Evolutionary conservation across 2,113 vertebrate species (phyloP).

Genomic region (Spea bombifrons): DNA sequence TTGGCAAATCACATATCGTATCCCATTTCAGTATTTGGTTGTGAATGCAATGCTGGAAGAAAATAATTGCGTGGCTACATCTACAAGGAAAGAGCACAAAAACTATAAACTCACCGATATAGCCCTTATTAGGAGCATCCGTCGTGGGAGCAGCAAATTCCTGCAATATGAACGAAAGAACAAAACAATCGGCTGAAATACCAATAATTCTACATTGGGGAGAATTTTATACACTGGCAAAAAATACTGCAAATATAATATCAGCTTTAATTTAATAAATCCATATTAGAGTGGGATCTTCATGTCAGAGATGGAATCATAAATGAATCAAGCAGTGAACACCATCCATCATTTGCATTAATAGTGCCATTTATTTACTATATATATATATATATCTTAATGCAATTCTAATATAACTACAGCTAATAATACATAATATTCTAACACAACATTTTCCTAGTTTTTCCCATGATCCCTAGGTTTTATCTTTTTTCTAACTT

Average conservation of each 20-base stretch:
- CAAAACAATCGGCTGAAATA: too few species aligned
- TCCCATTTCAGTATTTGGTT: too few species aligned
- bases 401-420: background rate
- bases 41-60: too few species aligned
- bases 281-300: background rate
- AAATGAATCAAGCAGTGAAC: background rate
- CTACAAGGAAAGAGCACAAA: background rate
- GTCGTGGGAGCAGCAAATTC: conserved; percentile 79
- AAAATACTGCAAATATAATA: too few species aligned
- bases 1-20: too few species aligned
- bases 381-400: background rate
- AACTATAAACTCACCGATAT: conserved; percentile 75
- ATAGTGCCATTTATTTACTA: background rate
- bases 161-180: conserved; percentile 59
- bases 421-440: background rate
- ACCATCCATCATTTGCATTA: background rate
- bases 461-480: too few species aligned
- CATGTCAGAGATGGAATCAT: background rate
- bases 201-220: too few species aligned
- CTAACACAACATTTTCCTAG: background rate
- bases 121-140: conserved; percentile 85
- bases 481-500: too few species aligned
- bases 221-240: too few species aligned
- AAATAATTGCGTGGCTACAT: background rate
- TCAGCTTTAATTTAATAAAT: too few species aligned